A percentile compares a stretch with the other conserved stretches of the same genome.
These are phyloP conservation scores for Synanthedon formicaeformis DNA, from an alignment of 2,888 invertebrate species.

Conservation along the genomic window DNA sequence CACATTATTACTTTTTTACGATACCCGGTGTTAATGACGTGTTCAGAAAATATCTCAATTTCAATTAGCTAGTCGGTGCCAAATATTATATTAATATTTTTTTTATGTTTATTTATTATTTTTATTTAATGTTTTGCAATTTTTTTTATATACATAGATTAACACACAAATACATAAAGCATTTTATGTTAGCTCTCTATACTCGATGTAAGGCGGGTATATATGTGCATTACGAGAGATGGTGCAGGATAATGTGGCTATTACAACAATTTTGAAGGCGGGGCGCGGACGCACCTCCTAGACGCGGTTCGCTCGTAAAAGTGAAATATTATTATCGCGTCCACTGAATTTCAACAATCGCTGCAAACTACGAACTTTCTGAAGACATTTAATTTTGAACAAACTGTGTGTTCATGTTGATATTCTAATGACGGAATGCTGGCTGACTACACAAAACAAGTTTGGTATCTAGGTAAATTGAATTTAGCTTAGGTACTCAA, in stretches of 20 bases:
- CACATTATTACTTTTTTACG: too few relatives aligned
- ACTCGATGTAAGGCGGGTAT: conserved; percentile 7
- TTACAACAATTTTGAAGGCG: conserved; percentile 53
- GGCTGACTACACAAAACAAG: too few relatives aligned
- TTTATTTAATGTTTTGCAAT: too few relatives aligned
- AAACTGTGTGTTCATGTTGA: not conserved
- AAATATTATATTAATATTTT: too few relatives aligned
- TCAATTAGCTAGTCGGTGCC: too few relatives aligned
- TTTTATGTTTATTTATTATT: too few relatives aligned
- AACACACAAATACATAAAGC: too few relatives aligned
- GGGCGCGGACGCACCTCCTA: conserved; percentile 51
- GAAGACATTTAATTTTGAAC: not conserved
- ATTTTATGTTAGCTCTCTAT: too few relatives aligned
- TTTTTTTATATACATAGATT: too few relatives aligned
- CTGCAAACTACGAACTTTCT: conserved; percentile 13
- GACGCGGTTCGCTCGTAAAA: conserved; percentile 58
- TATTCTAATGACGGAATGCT: too few relatives aligned
- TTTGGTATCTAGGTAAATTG: too few relatives aligned
- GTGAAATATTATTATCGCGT: conserved; percentile 61
- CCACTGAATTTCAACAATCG: conserved; percentile 63
- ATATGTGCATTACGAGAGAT: conserved; percentile 14
- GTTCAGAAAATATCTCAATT: conserved; percentile 2
- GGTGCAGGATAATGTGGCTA: conserved; percentile 47
- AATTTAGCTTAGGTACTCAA: too few relatives aligned
- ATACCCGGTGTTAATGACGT: not conserved